A percentile compares a stretch with the other conserved stretches of the same genome.
Conservation (phyloP, 2,888 invertebrate species). For the Stenchaetothrips biformis region DNA sequence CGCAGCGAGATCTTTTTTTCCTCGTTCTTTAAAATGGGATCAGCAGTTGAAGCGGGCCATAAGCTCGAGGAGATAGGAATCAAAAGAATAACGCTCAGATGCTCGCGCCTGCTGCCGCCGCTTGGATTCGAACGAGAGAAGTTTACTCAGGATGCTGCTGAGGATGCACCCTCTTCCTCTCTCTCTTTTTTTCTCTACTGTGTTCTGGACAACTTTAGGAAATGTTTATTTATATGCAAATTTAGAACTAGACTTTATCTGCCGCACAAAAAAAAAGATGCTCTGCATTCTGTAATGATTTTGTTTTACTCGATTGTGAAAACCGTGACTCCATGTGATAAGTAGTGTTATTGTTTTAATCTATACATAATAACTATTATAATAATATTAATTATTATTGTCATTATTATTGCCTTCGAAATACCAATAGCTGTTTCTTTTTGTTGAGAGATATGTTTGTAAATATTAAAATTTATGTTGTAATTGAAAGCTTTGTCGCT, state of each 20-base stretch:
- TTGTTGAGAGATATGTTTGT: conserved; percentile 2
- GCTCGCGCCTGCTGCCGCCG: no score
- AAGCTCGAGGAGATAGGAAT: no score
- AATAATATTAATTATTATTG: not conserved
- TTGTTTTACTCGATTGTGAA: not conserved
- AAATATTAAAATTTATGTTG: conserved; percentile 19
- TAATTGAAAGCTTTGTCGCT: not conserved
- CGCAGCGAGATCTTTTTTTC: no score
- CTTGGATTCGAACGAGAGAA: no score
- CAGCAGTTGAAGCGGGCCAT: no score
- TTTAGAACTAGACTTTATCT: not conserved
- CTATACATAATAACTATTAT: not conserved
- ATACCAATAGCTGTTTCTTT: not conserved
- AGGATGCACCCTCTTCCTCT: no score
- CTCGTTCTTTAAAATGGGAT: no score
- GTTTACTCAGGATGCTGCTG: no score
- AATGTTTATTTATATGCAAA: no score
- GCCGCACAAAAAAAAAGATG: not conserved
- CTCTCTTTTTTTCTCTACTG: no score
- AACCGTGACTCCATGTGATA: conserved; percentile 6
- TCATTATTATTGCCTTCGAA: not conserved
- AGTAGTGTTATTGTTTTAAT: conserved; percentile 13
- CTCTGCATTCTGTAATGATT: not conserved
- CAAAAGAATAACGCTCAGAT: no score
- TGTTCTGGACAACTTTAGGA: no score